Base-by-base conservation (phyloP, 1,140 invertebrate species). In the Lineus longissimus region DNA sequence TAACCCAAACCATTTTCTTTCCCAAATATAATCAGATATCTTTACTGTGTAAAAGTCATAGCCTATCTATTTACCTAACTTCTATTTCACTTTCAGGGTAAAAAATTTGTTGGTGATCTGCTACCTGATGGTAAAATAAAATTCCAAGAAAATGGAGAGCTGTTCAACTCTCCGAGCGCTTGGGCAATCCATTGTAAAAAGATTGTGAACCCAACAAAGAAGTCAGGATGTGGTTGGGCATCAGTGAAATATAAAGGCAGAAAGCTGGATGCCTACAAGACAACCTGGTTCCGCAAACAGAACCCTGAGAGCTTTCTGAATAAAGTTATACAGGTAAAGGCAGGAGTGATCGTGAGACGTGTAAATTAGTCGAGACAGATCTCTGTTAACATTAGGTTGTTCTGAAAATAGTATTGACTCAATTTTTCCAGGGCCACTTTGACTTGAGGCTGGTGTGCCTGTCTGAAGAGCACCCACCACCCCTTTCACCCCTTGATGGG, bases 111-210 rank as follows among this genome's bases (percentile, higher is more conserved):
- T 64, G 93, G 91, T 30, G 92, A 95, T 81, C 83, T 95, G 23
- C 83, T 93, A 68, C 76, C 87, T 45, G 91, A 91, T 85, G 93
- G 93, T 31, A 92, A 91, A 85, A 95, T 95, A 62, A 87, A 89
- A 77, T 93, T 91, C 64, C 89, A 91, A 80, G 91, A 93, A 82
- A 91, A 90, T 56, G 88, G 91, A 77, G 89, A 92, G 65, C 86
- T 92, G 71, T 95, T 94, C 80, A 87, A 88, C 63, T 92, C 91
- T n/a, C 92, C 92, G 23, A 93, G 91, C 73, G 90, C 92, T 2
- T 95, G 92, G 93, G 92, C 92, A 0, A 91, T 92, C 73, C 88
- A 93, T 75, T 95, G 93, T 77, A 94, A 94, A 74, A 86, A 91
- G 65, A 90, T 93, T 55, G 90, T 94, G 22, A 94, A 94, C 82